A percentile compares a stretch with the other conserved stretches of the same genome.
phyloP scores from a whole-genome alignment of 1,140 invertebrate genomes.

The Ceratina australensis region DNA sequence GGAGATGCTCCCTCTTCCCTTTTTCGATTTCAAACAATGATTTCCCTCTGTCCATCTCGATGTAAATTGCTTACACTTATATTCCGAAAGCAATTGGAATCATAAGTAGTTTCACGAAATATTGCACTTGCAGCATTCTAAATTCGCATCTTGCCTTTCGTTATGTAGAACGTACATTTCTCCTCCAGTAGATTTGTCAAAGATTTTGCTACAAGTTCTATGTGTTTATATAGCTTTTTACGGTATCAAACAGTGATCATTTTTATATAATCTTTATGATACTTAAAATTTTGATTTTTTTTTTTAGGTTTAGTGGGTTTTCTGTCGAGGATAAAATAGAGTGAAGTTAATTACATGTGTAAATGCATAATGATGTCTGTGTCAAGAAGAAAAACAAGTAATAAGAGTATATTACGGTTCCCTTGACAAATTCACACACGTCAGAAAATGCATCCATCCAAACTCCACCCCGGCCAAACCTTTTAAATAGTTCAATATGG shows the following conservation, averaged over 20 bases:
- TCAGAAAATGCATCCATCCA: background rate
- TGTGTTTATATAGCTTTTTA: background rate
- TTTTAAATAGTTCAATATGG: background rate
- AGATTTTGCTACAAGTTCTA: background rate
- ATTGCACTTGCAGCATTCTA: background rate
- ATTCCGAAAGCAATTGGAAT: background rate
- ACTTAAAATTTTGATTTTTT: constrained; percentile 44
- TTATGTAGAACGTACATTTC: no score
- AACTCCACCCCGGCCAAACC: background rate
- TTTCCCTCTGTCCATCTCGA: constrained; percentile 27
- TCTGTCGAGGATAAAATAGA: background rate
- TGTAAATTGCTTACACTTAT: no score
- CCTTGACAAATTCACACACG: background rate
- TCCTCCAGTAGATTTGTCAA: background rate
- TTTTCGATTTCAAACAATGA: background rate
- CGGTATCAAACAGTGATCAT: background rate
- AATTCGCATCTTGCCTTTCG: background rate
- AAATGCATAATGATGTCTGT: background rate
- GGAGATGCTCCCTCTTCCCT: constrained; percentile 16
- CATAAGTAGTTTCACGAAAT: background rate
- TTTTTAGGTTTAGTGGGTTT: background rate
- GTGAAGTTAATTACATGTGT: background rate
- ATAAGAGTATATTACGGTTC: background rate
- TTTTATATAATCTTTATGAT: background rate
- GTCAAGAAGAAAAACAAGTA: constrained; percentile 17